Evolutionary conservation across 1,140 invertebrate genomes (phyloP).

Genomic region (Aricia agestis): DNA sequence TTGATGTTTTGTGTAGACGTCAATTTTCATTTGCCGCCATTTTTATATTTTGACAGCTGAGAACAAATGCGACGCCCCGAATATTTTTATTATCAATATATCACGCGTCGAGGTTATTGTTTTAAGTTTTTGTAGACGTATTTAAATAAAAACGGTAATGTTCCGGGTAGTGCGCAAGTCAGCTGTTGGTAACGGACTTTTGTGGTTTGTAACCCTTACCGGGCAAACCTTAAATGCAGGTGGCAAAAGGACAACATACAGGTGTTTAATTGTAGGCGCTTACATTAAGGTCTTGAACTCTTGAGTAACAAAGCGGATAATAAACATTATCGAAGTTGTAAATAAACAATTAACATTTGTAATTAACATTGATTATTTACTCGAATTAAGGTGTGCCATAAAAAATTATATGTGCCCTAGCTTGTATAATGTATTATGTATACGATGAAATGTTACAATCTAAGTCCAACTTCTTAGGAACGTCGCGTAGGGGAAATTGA

Average conservation of each 20-base stretch:
- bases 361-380: no score
- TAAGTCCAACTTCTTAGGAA: not conserved
- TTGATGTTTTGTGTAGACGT: conserved; percentile 68
- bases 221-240: not conserved
- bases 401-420: no score
- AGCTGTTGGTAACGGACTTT: conserved; percentile 20
- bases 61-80: conserved; percentile 28
- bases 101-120: conserved; percentile 32
- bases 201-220: conserved; percentile 2
- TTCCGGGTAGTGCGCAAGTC: conserved; percentile 47
- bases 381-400: no score
- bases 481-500: not conserved
- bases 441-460: not conserved
- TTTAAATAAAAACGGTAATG: conserved; percentile 66
- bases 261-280: not conserved
- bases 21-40: conserved; percentile 63
- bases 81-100: conserved; percentile 28
- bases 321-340: not conserved
- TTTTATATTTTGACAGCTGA: conserved; percentile 60
- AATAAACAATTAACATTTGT: no score
- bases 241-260: conserved; percentile 7
- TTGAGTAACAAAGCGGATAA: not conserved
- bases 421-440: no score
- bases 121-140: conserved; percentile 39
- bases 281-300: not conserved